Conservation (phyloP, 2,888 invertebrate species). For the Rutpela maculata region DNA sequence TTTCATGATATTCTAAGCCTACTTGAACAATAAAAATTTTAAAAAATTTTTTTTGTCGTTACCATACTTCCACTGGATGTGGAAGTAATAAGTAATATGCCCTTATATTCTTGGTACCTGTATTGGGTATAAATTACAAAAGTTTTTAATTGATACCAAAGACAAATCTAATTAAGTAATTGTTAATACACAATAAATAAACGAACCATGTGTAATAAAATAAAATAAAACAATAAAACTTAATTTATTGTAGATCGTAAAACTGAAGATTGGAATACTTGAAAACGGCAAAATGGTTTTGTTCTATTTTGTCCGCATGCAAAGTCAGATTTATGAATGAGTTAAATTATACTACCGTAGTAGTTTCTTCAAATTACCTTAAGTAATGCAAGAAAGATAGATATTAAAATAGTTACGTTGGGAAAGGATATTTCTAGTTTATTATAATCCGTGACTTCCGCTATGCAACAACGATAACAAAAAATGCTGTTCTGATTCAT, state of each 20-base stretch:
- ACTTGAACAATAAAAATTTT: too few species aligned
- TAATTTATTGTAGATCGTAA: neutral
- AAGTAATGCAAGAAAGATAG: constrained; percentile 15
- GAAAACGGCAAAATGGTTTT: constrained; percentile 3
- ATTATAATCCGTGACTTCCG: constrained; percentile 56
- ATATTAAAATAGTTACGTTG: constrained; percentile 19
- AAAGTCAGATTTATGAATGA: constrained; percentile 34
- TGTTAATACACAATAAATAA: too few species aligned
- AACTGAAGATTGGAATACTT: neutral
- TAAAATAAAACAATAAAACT: neutral
- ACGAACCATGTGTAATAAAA: neutral
- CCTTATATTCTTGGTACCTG: too few species aligned
- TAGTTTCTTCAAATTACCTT: constrained; percentile 32
- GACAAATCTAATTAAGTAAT: too few species aligned
- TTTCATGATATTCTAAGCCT: too few species aligned
- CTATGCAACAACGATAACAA: constrained; percentile 50
- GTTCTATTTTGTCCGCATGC: constrained; percentile 15
- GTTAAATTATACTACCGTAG: constrained; percentile 30
- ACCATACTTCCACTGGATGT: too few species aligned
- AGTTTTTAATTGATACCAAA: too few species aligned
- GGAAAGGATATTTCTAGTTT: constrained; percentile 45
- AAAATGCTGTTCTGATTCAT: constrained; percentile 56
- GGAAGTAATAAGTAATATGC: too few species aligned
- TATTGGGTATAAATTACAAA: too few species aligned
- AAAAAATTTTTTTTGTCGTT: too few species aligned